Base-by-base conservation (phyloP, 2,797 vertebrate genomes). In the Malurus splendens region DNA sequence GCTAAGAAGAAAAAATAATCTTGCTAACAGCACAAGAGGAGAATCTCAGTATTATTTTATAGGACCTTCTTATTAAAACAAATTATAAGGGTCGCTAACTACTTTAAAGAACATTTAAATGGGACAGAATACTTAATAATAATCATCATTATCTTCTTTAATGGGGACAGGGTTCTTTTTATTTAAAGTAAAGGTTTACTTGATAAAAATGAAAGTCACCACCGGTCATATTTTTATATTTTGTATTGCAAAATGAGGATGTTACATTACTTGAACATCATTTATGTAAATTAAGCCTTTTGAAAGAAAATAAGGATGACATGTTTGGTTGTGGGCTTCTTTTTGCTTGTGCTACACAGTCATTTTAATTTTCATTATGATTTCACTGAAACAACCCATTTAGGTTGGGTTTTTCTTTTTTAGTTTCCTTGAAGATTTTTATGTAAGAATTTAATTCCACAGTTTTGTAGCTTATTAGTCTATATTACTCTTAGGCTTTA, bases 281-380 rank as follows among this genome's bases (percentile, higher is more conserved):
- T 42, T 50, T 28, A 52, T 36, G 1, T 3, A 61, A 47, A 78
- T 16, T 2, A 10, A 38, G 5, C 8, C 45, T 24, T 72, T 45
- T 62, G 1, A 19, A 72, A 45, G 8, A 39, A 56, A 74, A 68
- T 27, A 66, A 38, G 2, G 8, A 23, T 41, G 2, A 12, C 2
- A 4, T 30, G 3, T 42, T 33, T 84, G 5, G 6, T 54, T 48
- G 8, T 28, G 10, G 0, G 0, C 0, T 41, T 65, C 36, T 45
- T 61, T 52, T 38, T 61, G 9, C 12, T 9, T 28, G 18, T n/a
- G 9, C 3, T 47, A 36, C 14, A 2, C 1, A 32, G 17, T 23
- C 1, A 23, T 77, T 60, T 74, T 20, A 6, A 39, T 77, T 73
- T 85, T 77, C 14, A 18, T 39, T 12, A 19, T 42, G 5, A 33